Evolutionary conservation across 2,797 vertebrate species (phyloP), one percentile per base, ranked within the genome.

Genomic region (Lacerta viridis): DNA sequence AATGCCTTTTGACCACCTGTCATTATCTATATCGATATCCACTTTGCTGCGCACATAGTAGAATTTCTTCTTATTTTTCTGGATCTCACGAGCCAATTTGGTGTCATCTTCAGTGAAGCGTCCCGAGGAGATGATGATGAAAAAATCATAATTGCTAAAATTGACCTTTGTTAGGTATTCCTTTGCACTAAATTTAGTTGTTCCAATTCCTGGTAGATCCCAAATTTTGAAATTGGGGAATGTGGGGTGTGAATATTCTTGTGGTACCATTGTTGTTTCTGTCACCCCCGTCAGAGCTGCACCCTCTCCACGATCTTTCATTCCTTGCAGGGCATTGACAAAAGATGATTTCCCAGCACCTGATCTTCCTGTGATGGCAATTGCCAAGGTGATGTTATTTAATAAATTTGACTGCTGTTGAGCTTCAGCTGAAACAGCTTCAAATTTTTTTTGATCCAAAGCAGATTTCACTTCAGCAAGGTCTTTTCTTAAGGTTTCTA

Each of bases 131-230:
- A 87, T 5, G 1, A 91, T 85, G 46, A 89, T 72, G 74, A 91
- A 85, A 3, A 83, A 82, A 81, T 91, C 85, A 3, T 87, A 88
- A 4, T 0, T 36, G 20, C 7, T 18, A 43, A 91, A 89, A 1
- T 89, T 33, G 11, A 91, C n/a, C 1, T 27, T 0, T 2, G 11
- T 2, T 23, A 87, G 0, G 15, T 87, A 87, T 7, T 69, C 4
- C 0, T 18, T 0, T 25, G 29, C 27, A 1, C 13, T 3, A 61
- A 80, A 71, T 0, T n/a, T 1, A 43, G 0, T 0, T n/a, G 80
- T 87, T 69, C 68, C 59, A 2, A 66, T 41, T 5, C 95, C 96
- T 17, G 94, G 97, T 11, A 97, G 94, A 83, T 98, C 97, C 97
- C 96, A 97, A 1, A 97, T 4, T 9, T 27, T 91, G 29, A 96